Evolutionary conservation across 2,797 vertebrate species (phyloP), one percentile per base, ranked within the genome.

Genomic region (Jordanella pulchra): DNA sequence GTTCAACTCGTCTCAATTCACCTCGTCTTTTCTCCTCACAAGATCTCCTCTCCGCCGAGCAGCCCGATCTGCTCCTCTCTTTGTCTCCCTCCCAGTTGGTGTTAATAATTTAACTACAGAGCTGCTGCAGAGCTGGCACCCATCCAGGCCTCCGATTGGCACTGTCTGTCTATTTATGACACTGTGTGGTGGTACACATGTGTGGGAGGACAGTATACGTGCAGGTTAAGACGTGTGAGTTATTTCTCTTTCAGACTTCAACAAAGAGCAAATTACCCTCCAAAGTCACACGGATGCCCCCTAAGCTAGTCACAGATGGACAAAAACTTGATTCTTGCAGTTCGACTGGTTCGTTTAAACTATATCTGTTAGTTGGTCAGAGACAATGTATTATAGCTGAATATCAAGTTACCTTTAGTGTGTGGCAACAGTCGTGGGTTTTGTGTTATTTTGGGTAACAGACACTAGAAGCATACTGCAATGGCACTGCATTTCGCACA

Each of bases 21-120:
- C 89, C 83, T 89, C 86, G 79, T 88, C 78, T 81, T 79, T 84
- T 86, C 83, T 87, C 85, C 77, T 89, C 82, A 84, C 77, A 65
- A 83, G 81, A 83, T 85, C 85, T 87, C 84, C 86, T 82, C 84
- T 84, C 75, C 63, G 47, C 85, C 60, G 78, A 86, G 79, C 82
- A 42, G 71, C 75, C 86, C 84, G 78, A 84, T 82, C 81, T 45
- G 69, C 85, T 89, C 86, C 85, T 90, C 87, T 92, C 90, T 92
- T 89, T 92, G 89, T 93, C 89, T 93, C 85, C 82, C 89, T 86
- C 92, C 85, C 89, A 90, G 84, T 92, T 86, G 87, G 86, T 91
- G 91, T 94, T 93, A 93, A 93, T 93, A 93, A 94, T 94, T 93
- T 94, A 96, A 95, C 95, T 93, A 90, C 91, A 94, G 94, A 95